phyloP scores from a whole-genome alignment of 1,140 invertebrate species.

The Pomacea maculata region DNA sequence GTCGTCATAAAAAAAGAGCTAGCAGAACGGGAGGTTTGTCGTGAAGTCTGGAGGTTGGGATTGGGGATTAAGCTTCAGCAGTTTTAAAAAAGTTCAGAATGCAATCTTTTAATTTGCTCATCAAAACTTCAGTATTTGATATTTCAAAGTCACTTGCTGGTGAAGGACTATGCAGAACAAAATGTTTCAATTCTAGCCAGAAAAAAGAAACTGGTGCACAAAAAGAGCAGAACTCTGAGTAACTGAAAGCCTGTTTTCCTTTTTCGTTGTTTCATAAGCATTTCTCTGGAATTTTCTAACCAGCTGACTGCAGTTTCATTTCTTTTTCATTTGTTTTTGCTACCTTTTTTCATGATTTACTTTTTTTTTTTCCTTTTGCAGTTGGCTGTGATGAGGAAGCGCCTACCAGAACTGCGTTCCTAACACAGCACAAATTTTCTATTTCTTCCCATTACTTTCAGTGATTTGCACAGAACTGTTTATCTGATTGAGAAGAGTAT shows the following conservation, averaged over 20 bases:
- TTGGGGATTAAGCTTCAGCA: neutral
- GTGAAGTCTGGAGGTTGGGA: neutral
- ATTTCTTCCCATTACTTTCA: no score
- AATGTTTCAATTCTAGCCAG: neutral
- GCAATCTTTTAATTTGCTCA: neutral
- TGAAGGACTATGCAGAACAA: no score
- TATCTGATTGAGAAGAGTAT: no score
- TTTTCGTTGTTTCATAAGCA: neutral
- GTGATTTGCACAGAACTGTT: no score
- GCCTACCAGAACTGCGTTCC: constrained; percentile 22
- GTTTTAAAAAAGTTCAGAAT: neutral
- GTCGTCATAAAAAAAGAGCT: constrained; percentile 20
- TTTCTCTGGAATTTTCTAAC: neutral
- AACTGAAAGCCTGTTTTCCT: neutral
- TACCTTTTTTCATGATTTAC: neutral
- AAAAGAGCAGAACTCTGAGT: neutral
- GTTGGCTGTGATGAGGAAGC: constrained; percentile 20
- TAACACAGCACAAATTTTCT: neutral
- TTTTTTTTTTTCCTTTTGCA: constrained; percentile 13
- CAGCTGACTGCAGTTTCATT: no score
- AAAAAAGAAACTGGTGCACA: neutral
- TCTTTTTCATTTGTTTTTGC: neutral
- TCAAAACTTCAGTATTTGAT: no score
- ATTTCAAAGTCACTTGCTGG: no score
- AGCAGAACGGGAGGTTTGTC: constrained; percentile 15